phyloP scores from a whole-genome alignment of 2,797 vertebrate genomes.

The Lindbergichthys nudifrons region DNA sequence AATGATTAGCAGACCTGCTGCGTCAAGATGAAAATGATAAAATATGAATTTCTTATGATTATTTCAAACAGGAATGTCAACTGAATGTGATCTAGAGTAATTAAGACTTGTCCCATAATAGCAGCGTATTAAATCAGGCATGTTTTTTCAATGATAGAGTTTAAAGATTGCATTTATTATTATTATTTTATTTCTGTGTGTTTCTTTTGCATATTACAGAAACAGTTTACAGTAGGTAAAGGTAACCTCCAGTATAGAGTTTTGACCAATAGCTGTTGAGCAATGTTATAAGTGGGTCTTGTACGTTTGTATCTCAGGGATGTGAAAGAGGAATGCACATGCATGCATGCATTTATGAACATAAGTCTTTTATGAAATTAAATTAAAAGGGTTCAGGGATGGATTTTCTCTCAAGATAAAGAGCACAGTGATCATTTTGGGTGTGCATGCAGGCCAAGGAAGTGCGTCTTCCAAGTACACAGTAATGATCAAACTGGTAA shows the following conservation, averaged over 20 bases:
- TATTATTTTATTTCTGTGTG: background rate
- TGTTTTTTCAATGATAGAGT: background rate
- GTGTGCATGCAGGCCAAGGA: slow-evolving; percentile 5
- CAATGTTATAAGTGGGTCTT: no score
- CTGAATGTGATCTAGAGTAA: background rate
- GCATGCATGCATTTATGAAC: no score
- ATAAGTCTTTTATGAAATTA: background rate
- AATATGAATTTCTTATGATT: background rate
- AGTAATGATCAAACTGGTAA: slow-evolving; percentile 15
- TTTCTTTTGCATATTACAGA: background rate
- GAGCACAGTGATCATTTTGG: slow-evolving; percentile 14
- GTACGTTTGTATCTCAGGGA: background rate
- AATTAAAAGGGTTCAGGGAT: background rate
- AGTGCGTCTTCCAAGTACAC: slow-evolving; percentile 21
- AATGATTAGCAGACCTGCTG: slow-evolving; percentile 22
- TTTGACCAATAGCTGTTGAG: background rate
- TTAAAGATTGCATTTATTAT: background rate
- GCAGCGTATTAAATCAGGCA: background rate
- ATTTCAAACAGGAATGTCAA: slow-evolving; percentile 14
- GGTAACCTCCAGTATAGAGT: no score
- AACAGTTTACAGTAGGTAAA: background rate
- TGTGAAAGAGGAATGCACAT: background rate
- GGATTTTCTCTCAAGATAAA: background rate
- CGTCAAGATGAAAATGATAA: slow-evolving; percentile 7
- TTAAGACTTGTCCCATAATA: background rate